phyloP scores from a whole-genome alignment of 2,888 invertebrate species.

The Tipula lateralis region DNA sequence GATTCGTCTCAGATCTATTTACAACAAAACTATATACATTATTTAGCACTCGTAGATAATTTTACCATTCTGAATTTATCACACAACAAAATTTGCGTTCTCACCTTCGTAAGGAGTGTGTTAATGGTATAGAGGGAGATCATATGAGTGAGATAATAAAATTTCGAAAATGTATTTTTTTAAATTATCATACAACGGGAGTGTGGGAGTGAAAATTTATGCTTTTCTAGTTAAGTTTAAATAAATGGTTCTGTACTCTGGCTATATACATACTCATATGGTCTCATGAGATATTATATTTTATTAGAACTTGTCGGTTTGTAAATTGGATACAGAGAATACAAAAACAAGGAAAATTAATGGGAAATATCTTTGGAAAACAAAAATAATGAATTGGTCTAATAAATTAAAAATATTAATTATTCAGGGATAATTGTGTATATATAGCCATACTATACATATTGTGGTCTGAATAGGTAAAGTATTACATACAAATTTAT shows the following conservation, averaged over 20 bases:
- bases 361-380: background rate
- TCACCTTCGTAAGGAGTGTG: too few relatives aligned
- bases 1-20: too few relatives aligned
- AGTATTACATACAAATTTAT: too few relatives aligned
- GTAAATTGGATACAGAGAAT: background rate
- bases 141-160: too few relatives aligned
- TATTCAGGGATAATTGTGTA: background rate
- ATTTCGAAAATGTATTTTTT: too few relatives aligned
- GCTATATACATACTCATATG: background rate
- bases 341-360: background rate
- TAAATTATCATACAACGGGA: too few relatives aligned
- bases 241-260: background rate
- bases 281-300: slow-evolving; percentile 4
- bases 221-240: background rate
- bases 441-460: background rate
- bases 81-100: too few relatives aligned
- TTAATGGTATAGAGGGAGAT: too few relatives aligned
- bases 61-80: too few relatives aligned
- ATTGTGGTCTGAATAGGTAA: too few relatives aligned
- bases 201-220: background rate
- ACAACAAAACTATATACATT: too few relatives aligned
- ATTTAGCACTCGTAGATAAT: too few relatives aligned
- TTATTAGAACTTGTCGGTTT: background rate
- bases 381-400: background rate
- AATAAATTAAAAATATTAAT: slow-evolving; percentile 24